Percentiles rank a stretch among this genome's conserved stretches.
Conservation (phyloP, 2,113 vertebrate genomes). For the Corythornis madagascariensis region DNA sequence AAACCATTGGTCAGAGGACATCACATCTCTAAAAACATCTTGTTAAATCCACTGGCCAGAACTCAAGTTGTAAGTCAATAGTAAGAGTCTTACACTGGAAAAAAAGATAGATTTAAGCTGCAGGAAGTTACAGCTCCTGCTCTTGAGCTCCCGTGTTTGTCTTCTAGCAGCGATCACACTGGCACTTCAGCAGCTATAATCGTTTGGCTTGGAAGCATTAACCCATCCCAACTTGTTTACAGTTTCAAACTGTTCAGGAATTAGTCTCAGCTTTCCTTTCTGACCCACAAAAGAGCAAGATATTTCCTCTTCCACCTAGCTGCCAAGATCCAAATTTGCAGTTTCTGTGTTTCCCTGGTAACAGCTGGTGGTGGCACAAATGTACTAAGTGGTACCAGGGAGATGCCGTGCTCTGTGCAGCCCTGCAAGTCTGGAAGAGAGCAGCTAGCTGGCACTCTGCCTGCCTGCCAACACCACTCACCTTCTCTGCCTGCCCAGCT, state of each 20-base stretch:
- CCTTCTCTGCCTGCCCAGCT: background rate
- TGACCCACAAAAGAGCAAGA: background rate
- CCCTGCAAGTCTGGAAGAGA: background rate
- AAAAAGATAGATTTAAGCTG: background rate
- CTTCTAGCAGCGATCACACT: background rate
- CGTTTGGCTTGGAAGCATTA: background rate
- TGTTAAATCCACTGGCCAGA: background rate
- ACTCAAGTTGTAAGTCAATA: background rate
- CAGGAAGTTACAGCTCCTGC: background rate
- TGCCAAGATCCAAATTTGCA: conserved; percentile 31
- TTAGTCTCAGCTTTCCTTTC: conserved; percentile 5
- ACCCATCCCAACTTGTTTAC: background rate
- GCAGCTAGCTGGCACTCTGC: background rate
- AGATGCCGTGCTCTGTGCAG: background rate
- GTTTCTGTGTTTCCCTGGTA: conserved; percentile 55
- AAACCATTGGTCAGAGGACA: background rate
- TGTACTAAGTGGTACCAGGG: conserved; percentile 9
- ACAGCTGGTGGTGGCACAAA: conserved; percentile 24
- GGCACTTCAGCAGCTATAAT: background rate
- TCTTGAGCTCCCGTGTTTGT: background rate
- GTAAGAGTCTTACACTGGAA: background rate
- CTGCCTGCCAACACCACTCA: background rate
- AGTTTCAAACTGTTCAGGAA: background rate
- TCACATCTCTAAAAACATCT: background rate
- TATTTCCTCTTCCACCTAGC: background rate